Evolutionary conservation across 1,140 invertebrate species (phyloP).

Genomic region (Mamestra configurata): DNA sequence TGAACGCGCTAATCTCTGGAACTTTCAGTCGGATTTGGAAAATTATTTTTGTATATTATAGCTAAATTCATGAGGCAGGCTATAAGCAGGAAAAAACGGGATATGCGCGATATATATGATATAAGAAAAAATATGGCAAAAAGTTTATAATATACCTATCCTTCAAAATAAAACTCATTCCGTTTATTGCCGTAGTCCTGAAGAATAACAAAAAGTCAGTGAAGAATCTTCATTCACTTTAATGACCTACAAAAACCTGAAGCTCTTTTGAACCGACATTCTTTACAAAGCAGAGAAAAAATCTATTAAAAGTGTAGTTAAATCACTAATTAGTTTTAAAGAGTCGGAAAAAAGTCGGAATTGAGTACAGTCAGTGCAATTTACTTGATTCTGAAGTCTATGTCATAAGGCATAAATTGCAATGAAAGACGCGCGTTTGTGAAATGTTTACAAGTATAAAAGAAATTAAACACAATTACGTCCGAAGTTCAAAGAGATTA

Average conservation of each 20-base stretch:
- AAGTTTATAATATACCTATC: neutral
- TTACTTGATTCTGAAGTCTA: neutral
- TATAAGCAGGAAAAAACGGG: too few relatives aligned
- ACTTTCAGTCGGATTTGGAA: too few relatives aligned
- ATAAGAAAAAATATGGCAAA: too few relatives aligned
- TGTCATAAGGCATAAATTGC: neutral
- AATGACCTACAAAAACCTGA: constrained; percentile 41
- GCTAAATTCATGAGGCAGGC: too few relatives aligned
- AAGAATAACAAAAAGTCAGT: constrained; percentile 4
- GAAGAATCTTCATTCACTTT: constrained; percentile 17
- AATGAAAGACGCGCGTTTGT: neutral
- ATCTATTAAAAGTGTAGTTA: constrained; percentile 47
- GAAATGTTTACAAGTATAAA: neutral
- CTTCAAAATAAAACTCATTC: neutral
- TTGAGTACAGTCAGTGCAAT: neutral
- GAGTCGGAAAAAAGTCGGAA: constrained; percentile 25
- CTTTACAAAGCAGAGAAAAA: constrained; percentile 41
- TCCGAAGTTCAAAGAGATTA: constrained; percentile 23
- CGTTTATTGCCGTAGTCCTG: neutral
- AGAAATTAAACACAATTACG: constrained; percentile 45
- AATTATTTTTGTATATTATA: too few relatives aligned
- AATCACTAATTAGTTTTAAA: constrained; percentile 48
- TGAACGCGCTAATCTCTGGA: too few relatives aligned
- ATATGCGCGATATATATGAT: too few relatives aligned
- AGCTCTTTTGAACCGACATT: constrained; percentile 26